Percentiles rank a stretch among this genome's conserved stretches.
Conservation (phyloP, 1,140 invertebrate species). For the Archivesica marissinica region DNA sequence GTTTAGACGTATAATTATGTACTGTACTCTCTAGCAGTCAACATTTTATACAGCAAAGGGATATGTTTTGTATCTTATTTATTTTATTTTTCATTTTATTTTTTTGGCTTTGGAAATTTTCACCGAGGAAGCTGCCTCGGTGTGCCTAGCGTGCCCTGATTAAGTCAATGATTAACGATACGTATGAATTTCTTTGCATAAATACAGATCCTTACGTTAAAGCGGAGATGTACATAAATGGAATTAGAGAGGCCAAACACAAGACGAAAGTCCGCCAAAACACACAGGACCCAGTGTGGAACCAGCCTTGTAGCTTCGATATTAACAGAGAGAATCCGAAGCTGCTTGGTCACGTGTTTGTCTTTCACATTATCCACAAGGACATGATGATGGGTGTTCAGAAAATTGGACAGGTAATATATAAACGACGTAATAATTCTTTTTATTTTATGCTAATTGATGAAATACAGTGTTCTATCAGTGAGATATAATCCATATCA, state of each 20-base stretch:
- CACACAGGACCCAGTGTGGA: slow-evolving; percentile 80
- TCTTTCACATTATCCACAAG: slow-evolving; percentile 80
- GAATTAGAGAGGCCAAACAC: slow-evolving; percentile 78
- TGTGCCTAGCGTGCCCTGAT: too few species aligned
- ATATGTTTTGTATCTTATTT: too few species aligned
- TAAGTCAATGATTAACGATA: too few species aligned
- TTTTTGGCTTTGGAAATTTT: too few species aligned
- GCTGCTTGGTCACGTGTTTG: slow-evolving; percentile 80
- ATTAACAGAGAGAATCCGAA: slow-evolving; percentile 81
- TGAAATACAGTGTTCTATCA: too few species aligned
- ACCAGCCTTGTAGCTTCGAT: slow-evolving; percentile 80
- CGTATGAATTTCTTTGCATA: too few species aligned
- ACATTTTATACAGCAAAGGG: too few species aligned
- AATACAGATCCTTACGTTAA: slow-evolving; percentile 81
- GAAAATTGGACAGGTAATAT: slow-evolving; percentile 79
- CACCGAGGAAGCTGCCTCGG: too few species aligned
- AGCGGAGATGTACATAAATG: slow-evolving; percentile 82
- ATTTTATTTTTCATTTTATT: too few species aligned
- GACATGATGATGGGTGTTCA: slow-evolving; percentile 82
- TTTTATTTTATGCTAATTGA: not conserved
- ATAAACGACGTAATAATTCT: not conserved
- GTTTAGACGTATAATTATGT: too few species aligned
- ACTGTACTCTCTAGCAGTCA: too few species aligned
- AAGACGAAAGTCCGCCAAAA: slow-evolving; percentile 80
- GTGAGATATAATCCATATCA: too few species aligned